phyloP scores from a whole-genome alignment of 2,888 invertebrate species.

The Melanostoma mellinum region DNA sequence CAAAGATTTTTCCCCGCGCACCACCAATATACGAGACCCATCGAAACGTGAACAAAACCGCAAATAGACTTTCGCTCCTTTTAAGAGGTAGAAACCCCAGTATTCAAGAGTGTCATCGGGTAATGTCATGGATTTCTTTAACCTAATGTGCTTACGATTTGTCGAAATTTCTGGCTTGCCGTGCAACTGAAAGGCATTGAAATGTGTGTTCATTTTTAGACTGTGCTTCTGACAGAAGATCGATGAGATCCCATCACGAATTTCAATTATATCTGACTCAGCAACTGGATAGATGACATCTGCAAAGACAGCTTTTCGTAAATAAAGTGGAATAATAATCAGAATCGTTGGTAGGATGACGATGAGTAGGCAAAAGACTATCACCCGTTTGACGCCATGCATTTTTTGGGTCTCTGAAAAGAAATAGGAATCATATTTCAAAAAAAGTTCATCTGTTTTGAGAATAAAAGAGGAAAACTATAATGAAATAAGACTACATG shows the following conservation, averaged over 20 bases:
- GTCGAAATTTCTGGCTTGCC: slow-evolving; percentile 87
- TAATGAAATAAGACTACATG: too few relatives aligned
- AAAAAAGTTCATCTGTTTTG: slow-evolving; percentile 1
- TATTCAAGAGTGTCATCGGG: slow-evolving; percentile 94
- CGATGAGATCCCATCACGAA: slow-evolving; percentile 91
- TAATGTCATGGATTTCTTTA: slow-evolving; percentile 91
- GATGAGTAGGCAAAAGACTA: slow-evolving; percentile 90
- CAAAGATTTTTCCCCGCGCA: slow-evolving; percentile 90
- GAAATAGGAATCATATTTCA: not conserved
- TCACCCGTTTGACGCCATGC: slow-evolving; percentile 90
- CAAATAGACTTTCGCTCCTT: slow-evolving; percentile 89
- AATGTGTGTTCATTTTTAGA: slow-evolving; percentile 88
- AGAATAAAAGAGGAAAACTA: too few relatives aligned
- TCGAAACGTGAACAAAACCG: slow-evolving; percentile 91
- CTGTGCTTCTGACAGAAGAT: slow-evolving; percentile 91
- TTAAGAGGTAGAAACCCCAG: slow-evolving; percentile 92
- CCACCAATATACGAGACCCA: slow-evolving; percentile 91
- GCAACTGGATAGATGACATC: slow-evolving; percentile 90
- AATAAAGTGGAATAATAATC: slow-evolving; percentile 89
- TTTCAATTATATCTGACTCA: slow-evolving; percentile 92
- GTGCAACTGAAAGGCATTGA: slow-evolving; percentile 89
- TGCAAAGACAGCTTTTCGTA: slow-evolving; percentile 89
- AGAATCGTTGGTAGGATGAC: slow-evolving; percentile 89
- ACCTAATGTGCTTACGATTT: slow-evolving; percentile 88
- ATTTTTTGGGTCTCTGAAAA: slow-evolving; percentile 87